Evolutionary conservation across 2,888 invertebrate species (phyloP).

Genomic region (Stegana nigrithorax): DNA sequence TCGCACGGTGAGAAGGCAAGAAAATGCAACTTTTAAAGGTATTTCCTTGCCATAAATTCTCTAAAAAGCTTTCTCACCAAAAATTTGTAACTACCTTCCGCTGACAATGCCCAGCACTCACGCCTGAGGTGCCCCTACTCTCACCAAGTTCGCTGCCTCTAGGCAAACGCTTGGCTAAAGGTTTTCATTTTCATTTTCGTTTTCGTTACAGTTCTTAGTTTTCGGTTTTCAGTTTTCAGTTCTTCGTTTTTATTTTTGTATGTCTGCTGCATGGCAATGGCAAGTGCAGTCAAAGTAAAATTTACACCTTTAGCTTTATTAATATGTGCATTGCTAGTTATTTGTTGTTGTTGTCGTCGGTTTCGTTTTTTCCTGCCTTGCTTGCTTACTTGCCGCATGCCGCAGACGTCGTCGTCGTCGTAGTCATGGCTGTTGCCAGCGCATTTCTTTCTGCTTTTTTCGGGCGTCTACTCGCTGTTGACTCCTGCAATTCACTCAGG

Average conservation of each 20-base stretch:
- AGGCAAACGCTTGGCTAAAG: background rate
- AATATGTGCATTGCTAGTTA: conserved; percentile 61
- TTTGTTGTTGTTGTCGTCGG: conserved; percentile 20
- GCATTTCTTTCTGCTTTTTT: conserved; percentile 12
- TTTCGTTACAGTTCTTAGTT: background rate
- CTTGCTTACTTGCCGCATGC: background rate
- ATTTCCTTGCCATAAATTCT: conserved; percentile 60
- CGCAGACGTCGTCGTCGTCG: background rate
- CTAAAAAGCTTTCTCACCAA: conserved; percentile 58
- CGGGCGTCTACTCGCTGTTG: conserved; percentile 15
- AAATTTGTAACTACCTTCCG: conserved; percentile 61
- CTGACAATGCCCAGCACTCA: conserved; percentile 43
- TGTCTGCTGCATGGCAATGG: too few species aligned
- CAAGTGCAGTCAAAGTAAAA: conserved; percentile 52
- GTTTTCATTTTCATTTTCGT: background rate
- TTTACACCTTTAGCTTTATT: conserved; percentile 60
- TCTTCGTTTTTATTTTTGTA: too few species aligned
- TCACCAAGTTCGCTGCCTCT: conserved; percentile 31
- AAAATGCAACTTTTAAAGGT: conserved; percentile 29
- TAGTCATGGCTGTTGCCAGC: background rate
- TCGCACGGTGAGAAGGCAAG: conserved; percentile 22
- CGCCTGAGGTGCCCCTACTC: conserved; percentile 56
- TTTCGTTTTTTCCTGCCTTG: conserved; percentile 21
- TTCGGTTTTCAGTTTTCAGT: too few species aligned
- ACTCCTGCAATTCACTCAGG: background rate